Evolutionary conservation across 2,888 invertebrate genomes (phyloP), one percentile per base, ranked within the genome.

Genomic region (Phania funesta): DNA sequence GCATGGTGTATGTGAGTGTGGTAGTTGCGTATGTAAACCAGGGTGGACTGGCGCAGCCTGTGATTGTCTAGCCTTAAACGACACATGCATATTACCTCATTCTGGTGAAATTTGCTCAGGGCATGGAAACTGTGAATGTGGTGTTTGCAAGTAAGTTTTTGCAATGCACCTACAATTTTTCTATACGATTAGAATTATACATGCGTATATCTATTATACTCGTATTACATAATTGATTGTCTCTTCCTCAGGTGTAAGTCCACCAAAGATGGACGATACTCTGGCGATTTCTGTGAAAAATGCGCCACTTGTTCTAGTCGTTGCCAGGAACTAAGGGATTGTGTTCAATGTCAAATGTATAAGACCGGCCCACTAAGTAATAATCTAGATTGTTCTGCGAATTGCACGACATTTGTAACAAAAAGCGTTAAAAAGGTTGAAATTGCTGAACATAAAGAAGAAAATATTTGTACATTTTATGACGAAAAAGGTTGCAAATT

Each of bases 271-370:
- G 93, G 93, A 24, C 93, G 95, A 76, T 97, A 95, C 88, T 95
- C 95, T 0, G 99, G 99, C 41, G 88, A 88, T 85, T 96, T 94
- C 88, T 99, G 99, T 90, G 98, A 99, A 88, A 96, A 96, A 85
- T 99, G 99, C 88, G 97, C 98, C 2, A 97, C 97, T 0, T 99
- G 99, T 88, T 95, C 96, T 0, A 96, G 96, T n/a, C 95, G 96
- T 80, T 99, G 99, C 89, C 94, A 94, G 58, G 97, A 98, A 89
- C 95, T 97, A 90, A 96, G 95, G 90, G 95, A 96, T 80, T 99
- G 99, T 91, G 98, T 99, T 13, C 94, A 98, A 90, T 99, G 99
- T 89, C 95, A 96, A 89, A 95, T 95, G 88, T 98, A 97, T 91
- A 91, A 95, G 84, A 96, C 96, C 29, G 98, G 98, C 0, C 93